These are phyloP conservation scores for fruit fly (Drosophila melanogaster) DNA, from an alignment of 1,140 invertebrate species.

Conservation along the genomic window DNA sequence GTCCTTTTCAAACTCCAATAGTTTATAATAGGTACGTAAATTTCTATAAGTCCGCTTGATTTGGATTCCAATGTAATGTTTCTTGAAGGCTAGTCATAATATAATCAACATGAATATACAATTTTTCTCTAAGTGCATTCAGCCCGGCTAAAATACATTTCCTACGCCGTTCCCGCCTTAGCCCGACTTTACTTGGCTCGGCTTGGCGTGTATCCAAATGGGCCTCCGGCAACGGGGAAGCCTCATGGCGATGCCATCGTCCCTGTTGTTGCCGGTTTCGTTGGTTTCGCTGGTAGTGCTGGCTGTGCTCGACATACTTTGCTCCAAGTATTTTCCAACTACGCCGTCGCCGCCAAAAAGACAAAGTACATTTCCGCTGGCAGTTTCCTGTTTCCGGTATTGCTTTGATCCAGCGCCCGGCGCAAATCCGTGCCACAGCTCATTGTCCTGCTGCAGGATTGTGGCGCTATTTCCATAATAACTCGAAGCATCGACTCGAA, in stretches of 20 bases:
- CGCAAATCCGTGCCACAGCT: constrained; percentile 28
- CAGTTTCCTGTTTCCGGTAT: constrained; percentile 81
- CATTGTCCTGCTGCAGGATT: constrained; percentile 33
- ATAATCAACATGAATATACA: no score
- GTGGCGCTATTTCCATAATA: constrained; percentile 20
- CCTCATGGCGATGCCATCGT: constrained; percentile 7
- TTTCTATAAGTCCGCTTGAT: no score
- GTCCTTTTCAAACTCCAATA: no score
- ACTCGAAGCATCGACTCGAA: constrained; percentile 56
- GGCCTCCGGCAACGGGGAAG: constrained; percentile 31
- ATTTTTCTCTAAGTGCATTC: constrained; percentile 5
- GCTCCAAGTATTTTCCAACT: constrained; percentile 75
- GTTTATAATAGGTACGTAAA: no score
- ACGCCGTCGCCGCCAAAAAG: constrained; percentile 72
- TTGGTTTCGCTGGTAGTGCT: constrained; percentile 43
- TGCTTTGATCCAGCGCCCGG: constrained; percentile 64
- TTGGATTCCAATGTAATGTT: no score
- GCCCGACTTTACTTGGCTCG: constrained; percentile 50
- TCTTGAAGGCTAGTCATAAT: no score
- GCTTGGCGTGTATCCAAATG: constrained; percentile 64
- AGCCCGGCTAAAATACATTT: constrained; percentile 17
- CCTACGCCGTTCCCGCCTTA: constrained; percentile 1
- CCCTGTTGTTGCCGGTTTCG: constrained; percentile 31
- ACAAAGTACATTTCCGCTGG: constrained; percentile 81
- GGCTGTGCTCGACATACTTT: constrained; percentile 74